phyloP scores from a whole-genome alignment of 2,888 invertebrate species.

The Smittia sp. region DNA sequence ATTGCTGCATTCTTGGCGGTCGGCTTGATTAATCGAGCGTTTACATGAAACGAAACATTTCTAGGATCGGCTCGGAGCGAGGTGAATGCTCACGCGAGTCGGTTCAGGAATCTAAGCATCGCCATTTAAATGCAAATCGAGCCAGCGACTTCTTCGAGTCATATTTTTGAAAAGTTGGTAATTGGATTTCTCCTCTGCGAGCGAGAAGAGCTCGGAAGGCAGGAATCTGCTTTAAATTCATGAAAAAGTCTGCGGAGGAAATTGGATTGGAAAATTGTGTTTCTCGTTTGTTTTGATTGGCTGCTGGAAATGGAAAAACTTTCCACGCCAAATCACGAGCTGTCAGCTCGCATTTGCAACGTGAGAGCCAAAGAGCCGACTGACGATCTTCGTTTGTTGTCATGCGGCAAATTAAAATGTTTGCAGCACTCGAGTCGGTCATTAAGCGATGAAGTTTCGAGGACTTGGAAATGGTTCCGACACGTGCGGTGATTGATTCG shows the following conservation, averaged over 20 bases:
- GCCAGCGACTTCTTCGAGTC: background rate
- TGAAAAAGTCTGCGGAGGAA: background rate
- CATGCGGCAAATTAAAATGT: too few relatives aligned
- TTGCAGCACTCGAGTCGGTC: too few relatives aligned
- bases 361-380: too few relatives aligned
- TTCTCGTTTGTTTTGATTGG: conserved; percentile 7
- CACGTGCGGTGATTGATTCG: too few relatives aligned
- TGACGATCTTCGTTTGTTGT: too few relatives aligned
- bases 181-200: conserved; percentile 13
- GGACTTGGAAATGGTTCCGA: too few relatives aligned
- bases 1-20: background rate
- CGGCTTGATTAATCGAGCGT: background rate
- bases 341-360: too few relatives aligned
- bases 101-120: background rate
- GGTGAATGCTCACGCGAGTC: background rate
- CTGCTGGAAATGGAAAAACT: background rate
- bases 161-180: conserved; percentile 6
- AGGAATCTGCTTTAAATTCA: conserved; percentile 10
- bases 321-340: background rate
- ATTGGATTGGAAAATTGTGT: conserved; percentile 19
- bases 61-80: background rate
- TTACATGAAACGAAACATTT: background rate
- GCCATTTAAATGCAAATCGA: conserved; percentile 5
- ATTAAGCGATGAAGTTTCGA: too few relatives aligned
- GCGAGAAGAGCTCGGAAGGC: background rate